Base-by-base conservation (phyloP, 1,140 invertebrate species). In the Diabrotica virgifera region DNA sequence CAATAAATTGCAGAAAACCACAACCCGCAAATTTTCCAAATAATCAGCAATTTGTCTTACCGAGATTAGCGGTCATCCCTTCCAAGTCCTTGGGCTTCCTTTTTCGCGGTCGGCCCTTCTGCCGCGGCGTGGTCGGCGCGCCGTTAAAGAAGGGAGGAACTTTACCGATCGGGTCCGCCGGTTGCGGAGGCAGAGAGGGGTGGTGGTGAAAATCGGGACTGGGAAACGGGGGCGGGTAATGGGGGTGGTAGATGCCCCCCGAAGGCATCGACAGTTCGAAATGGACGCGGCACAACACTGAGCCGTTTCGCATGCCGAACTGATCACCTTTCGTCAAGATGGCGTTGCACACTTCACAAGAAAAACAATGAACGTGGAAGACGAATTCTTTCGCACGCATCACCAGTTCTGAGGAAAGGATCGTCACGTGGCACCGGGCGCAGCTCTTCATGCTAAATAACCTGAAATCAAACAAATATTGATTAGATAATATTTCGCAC, bases 301-400 rank as follows among this genome's bases (percentile, higher is more conserved):
- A 86, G 9, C 90, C 88, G 71, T 93, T 90, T 65, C 91, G 85
- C 83, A 95, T 93, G 46, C 95, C 95, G 80, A 96, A 98, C 70
- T 96, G 93, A 78, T 98, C 96, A 12, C 96, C 91, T 78, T 94
- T 94, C 52, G 88, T 93, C 53, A 93, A 82, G 4, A 89, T 87
- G 11, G 89, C 84, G 77, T 89, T 89, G 82, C 96, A 98, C n/a
- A 92, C 87, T 11, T 91, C 90, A 80, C 96, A 98, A 6, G 90
- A 92, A 83, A 98, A 98, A 81, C 96, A 98, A 72, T 92, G 89
- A 46, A 97, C 89, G 82, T 98, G 96, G 83, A 96, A 98, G 59
- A 97, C 94, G 69, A 93, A 85, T 70, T 95, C 93, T 11, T 93
- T 84, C 5, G 94, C 95, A 62, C 95, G 81, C 96, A 98, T 98